phyloP scores from a whole-genome alignment of 2,113 vertebrate species.

The Pseudorectes ferrugineus region DNA sequence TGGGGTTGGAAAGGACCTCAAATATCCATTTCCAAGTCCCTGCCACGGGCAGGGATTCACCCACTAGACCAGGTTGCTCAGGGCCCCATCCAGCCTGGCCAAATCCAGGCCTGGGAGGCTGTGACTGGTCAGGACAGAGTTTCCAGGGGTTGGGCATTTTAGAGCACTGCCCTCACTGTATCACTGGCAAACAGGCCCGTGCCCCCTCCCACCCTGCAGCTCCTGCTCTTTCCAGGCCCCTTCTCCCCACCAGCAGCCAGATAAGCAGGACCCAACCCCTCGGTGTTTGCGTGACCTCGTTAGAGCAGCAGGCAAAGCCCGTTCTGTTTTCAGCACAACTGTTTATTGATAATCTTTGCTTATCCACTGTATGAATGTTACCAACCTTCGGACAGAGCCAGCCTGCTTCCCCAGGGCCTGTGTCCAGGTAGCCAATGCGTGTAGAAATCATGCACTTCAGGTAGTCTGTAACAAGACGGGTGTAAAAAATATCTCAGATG shows the following conservation, averaged over 20 bases:
- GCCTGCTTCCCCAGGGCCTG: not conserved
- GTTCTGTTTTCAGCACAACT: constrained; percentile 49
- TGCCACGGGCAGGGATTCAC: not conserved
- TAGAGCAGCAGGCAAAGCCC: not conserved
- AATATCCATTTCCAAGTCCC: not conserved
- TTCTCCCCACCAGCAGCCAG: not conserved
- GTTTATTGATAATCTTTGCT: constrained; percentile 69
- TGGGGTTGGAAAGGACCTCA: not conserved
- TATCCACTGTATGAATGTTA: constrained; percentile 4
- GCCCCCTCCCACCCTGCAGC: not conserved
- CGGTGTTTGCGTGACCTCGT: accelerated
- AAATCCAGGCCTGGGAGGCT: not conserved
- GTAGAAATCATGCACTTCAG: constrained; percentile 59
- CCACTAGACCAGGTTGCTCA: not conserved
- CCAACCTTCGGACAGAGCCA: constrained; percentile 10
- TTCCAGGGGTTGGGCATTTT: not conserved
- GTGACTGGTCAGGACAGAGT: not conserved
- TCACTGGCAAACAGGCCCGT: accelerated
- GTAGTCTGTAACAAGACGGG: constrained; percentile 26
- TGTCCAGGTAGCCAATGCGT: not conserved
- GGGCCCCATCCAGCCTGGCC: not conserved
- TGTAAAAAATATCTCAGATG: constrained; percentile 19
- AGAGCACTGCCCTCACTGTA: accelerated
- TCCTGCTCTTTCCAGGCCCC: not conserved
- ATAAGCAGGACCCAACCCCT: not conserved